Percentiles rank a stretch among this genome's conserved stretches.
Conservation (phyloP, 2,797 vertebrate genomes). For the Gymnodraco acuticeps region DNA sequence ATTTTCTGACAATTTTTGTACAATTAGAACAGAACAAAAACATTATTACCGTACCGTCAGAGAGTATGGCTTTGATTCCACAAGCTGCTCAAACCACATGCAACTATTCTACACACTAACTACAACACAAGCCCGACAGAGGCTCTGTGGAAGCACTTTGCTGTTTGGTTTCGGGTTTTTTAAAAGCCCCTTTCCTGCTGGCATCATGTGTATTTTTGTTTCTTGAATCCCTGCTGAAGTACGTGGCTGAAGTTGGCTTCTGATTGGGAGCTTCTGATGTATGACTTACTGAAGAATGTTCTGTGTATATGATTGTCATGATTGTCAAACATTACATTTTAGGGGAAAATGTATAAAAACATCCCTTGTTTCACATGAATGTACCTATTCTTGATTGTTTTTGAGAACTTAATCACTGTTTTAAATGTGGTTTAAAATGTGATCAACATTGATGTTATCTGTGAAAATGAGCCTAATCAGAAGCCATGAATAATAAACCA, state of each 20-base stretch:
- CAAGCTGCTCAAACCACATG: constrained; percentile 57
- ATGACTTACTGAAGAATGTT: neutral
- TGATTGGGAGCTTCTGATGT: constrained; percentile 4
- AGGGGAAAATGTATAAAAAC: too few relatives aligned
- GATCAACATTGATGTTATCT: neutral
- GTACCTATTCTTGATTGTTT: neutral
- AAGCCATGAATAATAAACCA: constrained; percentile 5
- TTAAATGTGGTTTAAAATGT: neutral
- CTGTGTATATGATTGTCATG: neutral
- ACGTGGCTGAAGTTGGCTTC: constrained; percentile 26
- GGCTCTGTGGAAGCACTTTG: constrained; percentile 60
- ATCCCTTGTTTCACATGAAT: too few relatives aligned
- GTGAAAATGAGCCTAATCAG: neutral
- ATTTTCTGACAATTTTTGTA: constrained; percentile 32
- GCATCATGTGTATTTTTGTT: constrained; percentile 22
- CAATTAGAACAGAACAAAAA: constrained; percentile 27
- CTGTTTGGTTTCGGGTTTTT: constrained; percentile 42
- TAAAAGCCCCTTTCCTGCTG: constrained; percentile 35
- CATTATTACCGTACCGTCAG: constrained; percentile 14
- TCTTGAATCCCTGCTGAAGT: constrained; percentile 38
- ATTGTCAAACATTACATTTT: neutral
- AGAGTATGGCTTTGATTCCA: constrained; percentile 74
- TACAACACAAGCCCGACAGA: constrained; percentile 44
- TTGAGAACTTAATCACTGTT: neutral
- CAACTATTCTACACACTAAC: constrained; percentile 51